These are phyloP conservation scores for Parasteatoda lunata DNA, from an alignment of 2,888 invertebrate species.

Conservation along the genomic window DNA sequence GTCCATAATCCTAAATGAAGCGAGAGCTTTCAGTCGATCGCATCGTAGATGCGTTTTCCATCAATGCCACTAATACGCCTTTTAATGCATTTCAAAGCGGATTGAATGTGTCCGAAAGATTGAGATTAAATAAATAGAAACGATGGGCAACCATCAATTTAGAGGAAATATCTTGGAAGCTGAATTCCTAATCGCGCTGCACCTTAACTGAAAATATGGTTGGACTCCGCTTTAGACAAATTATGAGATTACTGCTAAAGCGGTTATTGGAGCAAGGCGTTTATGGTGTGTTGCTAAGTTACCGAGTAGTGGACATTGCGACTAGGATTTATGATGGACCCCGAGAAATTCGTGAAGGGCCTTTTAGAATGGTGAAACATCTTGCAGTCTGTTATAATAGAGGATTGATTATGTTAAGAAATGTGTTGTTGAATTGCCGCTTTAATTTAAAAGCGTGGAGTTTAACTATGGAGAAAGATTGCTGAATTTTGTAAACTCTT, in stretches of 20 bases:
- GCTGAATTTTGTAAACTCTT: too few relatives aligned
- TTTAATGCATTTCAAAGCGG: slow-evolving; percentile 23
- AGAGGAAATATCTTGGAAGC: too few relatives aligned
- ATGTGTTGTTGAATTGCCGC: too few relatives aligned
- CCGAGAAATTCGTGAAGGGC: background rate
- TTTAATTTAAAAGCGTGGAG: too few relatives aligned
- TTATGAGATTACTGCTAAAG: background rate
- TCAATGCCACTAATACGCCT: slow-evolving; percentile 25
- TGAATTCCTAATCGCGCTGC: too few relatives aligned
- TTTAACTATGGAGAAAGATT: too few relatives aligned
- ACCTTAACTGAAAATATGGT: too few relatives aligned
- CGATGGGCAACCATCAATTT: background rate
- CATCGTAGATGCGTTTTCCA: background rate
- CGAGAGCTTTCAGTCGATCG: background rate
- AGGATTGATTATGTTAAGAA: too few relatives aligned
- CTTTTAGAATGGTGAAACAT: background rate
- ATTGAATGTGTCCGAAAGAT: slow-evolving; percentile 12
- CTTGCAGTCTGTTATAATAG: too few relatives aligned
- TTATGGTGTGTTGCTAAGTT: background rate
- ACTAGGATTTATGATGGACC: background rate
- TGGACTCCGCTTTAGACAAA: background rate
- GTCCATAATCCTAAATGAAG: slow-evolving; percentile 21
- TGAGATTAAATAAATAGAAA: slow-evolving; percentile 44
- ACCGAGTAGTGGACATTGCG: background rate
- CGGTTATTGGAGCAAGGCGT: background rate